Percentiles rank a stretch among this genome's conserved stretches.
phyloP scores from a whole-genome alignment of 2,113 vertebrate genomes.

The Cichladusa arquata region DNA sequence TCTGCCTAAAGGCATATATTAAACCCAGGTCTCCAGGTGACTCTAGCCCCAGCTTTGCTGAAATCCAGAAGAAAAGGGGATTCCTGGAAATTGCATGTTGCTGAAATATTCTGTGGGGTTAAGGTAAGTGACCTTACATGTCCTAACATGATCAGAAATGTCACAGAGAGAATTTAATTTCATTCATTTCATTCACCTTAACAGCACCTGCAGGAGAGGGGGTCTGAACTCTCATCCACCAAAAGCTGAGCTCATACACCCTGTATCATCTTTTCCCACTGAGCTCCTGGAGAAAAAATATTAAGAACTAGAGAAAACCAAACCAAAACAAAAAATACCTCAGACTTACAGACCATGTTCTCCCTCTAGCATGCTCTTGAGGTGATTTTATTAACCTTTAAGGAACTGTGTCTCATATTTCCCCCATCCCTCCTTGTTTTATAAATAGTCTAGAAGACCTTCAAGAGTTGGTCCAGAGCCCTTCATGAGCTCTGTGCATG shows the following conservation, averaged over 20 bases:
- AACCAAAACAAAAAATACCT: not conserved
- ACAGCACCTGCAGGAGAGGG: not conserved
- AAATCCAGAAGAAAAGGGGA: not conserved
- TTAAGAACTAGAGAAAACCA: not conserved
- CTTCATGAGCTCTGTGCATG: not conserved
- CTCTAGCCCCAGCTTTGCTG: not conserved
- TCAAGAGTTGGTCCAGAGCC: not conserved
- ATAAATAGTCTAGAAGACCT: not conserved
- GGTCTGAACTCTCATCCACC: not conserved
- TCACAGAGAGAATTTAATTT: not conserved
- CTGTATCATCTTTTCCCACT: not conserved
- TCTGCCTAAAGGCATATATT: not conserved
- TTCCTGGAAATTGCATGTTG: not conserved
- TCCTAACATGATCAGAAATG: not conserved
- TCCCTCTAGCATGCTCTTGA: not conserved
- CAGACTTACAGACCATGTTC: not conserved
- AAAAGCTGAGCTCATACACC: not conserved
- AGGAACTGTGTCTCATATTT: not conserved
- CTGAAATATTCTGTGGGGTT: not conserved
- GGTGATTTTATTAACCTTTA: not conserved
- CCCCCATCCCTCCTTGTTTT: not conserved
- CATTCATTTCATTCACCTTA: not conserved
- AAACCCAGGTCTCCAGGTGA: not conserved
- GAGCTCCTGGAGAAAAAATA: not conserved
- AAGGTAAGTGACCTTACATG: not conserved